Conservation (phyloP, 92 coral and sea anemone species). For the Heteractis magnifica region DNA sequence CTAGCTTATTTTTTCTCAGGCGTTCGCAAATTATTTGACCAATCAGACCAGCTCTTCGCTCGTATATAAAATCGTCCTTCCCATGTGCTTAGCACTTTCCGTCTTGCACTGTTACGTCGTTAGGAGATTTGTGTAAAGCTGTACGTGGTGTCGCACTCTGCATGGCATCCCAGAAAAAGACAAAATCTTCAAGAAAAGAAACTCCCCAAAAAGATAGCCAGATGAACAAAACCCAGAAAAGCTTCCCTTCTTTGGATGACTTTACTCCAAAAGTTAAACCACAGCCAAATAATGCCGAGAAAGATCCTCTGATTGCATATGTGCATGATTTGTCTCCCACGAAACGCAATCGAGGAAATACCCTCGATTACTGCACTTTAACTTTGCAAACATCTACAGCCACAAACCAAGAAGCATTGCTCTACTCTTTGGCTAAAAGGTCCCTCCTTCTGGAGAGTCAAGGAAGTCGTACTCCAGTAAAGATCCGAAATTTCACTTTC, state of each 20-base stretch:
- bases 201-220: neutral
- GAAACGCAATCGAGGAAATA: conserved; percentile 51
- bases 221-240: neutral
- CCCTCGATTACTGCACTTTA: conserved; percentile 57
- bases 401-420: conserved; percentile 43
- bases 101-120: too few relatives aligned
- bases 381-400: conserved; percentile 47
- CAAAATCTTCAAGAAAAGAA: neutral
- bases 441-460: conserved; percentile 43
- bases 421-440: conserved; percentile 47
- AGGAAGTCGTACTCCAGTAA: conserved; percentile 40
- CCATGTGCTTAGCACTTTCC: too few relatives aligned
- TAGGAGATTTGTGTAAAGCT: too few relatives aligned
- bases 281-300: neutral
- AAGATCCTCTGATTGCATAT: conserved; percentile 3
- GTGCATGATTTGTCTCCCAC: conserved; percentile 21
- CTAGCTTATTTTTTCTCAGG: too few relatives aligned
- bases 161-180: too few relatives aligned
- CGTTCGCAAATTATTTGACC: too few relatives aligned
- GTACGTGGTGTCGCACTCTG: too few relatives aligned
- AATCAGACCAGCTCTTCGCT: too few relatives aligned
- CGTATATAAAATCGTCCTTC: too few relatives aligned
- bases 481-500: conserved; percentile 43
- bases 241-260: neutral
- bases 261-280: neutral